phyloP scores from a whole-genome alignment of 2,797 vertebrate species.

The Hemitrygon akajei region DNA sequence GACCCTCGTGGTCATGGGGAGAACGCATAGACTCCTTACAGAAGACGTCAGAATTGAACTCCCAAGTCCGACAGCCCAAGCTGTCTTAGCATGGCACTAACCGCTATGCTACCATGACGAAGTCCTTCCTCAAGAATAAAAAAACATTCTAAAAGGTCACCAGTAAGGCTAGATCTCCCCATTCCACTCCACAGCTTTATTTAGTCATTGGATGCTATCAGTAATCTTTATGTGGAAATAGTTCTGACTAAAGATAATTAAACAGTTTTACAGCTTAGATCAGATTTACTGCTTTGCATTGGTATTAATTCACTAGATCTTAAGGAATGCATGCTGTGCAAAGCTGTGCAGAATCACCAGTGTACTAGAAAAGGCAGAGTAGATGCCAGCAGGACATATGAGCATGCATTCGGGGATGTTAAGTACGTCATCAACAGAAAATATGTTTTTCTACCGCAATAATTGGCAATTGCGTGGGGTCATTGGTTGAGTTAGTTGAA shows the following conservation, averaged over 20 bases:
- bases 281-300: not conserved
- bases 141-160: not conserved
- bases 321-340: not conserved
- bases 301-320: not conserved
- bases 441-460: not conserved
- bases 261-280: not conserved
- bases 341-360: not conserved
- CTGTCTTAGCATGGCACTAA: too few relatives aligned
- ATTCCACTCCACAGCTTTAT: not conserved
- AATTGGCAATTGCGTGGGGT: not conserved
- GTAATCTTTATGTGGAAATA: conserved; percentile 13
- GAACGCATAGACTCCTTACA: too few relatives aligned
- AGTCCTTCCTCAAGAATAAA: too few relatives aligned
- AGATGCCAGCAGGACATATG: not conserved
- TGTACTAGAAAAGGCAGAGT: not conserved
- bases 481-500: not conserved
- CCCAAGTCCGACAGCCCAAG: too few relatives aligned
- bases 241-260: conserved; percentile 23
- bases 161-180: not conserved
- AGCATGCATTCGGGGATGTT: not conserved
- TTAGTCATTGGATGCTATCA: not conserved
- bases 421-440: not conserved
- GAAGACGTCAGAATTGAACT: too few relatives aligned
- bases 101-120: too few relatives aligned
- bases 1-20: too few relatives aligned